Conservation (phyloP, 2,888 invertebrate species). For the Carterocephalus palaemon region DNA sequence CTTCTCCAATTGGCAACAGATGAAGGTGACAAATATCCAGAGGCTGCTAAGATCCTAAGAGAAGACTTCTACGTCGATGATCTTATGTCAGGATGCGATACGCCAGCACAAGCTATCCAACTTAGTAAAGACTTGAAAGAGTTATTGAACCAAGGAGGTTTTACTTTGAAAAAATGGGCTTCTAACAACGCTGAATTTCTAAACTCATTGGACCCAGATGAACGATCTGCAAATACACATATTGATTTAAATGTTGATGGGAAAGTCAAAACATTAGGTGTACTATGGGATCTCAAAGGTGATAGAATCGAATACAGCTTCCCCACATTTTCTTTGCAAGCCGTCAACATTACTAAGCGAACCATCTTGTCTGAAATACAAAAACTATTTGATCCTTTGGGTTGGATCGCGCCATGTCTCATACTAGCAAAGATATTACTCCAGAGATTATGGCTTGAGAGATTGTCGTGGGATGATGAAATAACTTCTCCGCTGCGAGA, state of each 20-base stretch:
- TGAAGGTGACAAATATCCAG: not conserved
- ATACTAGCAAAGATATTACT: conserved; percentile 23
- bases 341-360: conserved; percentile 18
- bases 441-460: conserved; percentile 3
- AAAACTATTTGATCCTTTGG: conserved; percentile 28
- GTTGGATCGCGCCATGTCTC: conserved; percentile 27
- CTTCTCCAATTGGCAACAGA: not conserved
- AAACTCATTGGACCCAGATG: not conserved
- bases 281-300: conserved; percentile 1
- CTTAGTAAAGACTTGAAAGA: conserved; percentile 1
- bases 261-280: conserved; percentile 1
- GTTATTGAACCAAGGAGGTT: not conserved
- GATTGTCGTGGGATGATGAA: not conserved
- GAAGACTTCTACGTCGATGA: conserved; percentile 2
- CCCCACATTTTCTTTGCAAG: not conserved
- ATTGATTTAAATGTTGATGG: conserved; percentile 8
- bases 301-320: conserved; percentile 8
- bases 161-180: conserved; percentile 5
- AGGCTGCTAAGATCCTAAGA: too few species aligned
- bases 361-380: conserved; percentile 27
- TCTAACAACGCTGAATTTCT: conserved; percentile 4
- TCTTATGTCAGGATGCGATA: conserved; percentile 8
- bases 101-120: not conserved
- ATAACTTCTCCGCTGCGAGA: not conserved
- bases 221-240: conserved; percentile 1